Percentiles rank a stretch among this genome's conserved stretches.
Conservation (phyloP, 2,797 vertebrate species). For the Buphagus erythrorhynchus region DNA sequence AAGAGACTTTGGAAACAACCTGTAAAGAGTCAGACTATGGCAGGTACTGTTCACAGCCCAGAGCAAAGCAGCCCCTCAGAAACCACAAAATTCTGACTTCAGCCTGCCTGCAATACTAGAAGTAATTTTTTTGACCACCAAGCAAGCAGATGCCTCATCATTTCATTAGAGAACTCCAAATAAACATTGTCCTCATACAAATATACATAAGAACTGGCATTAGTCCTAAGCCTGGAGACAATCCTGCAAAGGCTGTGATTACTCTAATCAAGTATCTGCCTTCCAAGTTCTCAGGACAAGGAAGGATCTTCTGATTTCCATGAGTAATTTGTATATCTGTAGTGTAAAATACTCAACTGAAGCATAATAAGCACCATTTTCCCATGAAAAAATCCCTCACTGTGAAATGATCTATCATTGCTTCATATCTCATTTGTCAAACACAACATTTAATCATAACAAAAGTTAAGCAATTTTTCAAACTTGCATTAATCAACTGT, state of each 20-base stretch:
- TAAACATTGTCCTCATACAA: background rate
- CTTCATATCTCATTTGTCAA: conserved; percentile 33
- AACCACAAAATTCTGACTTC: background rate
- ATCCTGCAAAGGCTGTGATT: background rate
- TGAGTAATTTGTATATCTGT: background rate
- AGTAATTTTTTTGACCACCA: background rate
- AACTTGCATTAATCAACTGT: background rate
- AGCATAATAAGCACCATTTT: background rate
- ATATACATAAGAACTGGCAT: background rate
- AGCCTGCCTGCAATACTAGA: background rate
- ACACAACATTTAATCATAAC: conserved; percentile 6
- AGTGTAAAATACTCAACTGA: background rate
- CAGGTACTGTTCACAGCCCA: background rate
- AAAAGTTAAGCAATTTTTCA: background rate
- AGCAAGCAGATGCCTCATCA: background rate
- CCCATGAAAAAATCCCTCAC: background rate
- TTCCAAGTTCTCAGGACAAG: background rate
- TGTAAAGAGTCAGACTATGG: background rate
- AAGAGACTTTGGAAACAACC: background rate
- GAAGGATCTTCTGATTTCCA: background rate
- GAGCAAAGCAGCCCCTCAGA: background rate
- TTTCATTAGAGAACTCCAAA: background rate
- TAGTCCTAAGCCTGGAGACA: background rate
- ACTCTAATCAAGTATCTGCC: background rate
- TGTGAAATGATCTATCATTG: conserved; percentile 18